Evolutionary conservation across 2,888 invertebrate species (phyloP).

Genomic region (Drosophila suboccidentalis): DNA sequence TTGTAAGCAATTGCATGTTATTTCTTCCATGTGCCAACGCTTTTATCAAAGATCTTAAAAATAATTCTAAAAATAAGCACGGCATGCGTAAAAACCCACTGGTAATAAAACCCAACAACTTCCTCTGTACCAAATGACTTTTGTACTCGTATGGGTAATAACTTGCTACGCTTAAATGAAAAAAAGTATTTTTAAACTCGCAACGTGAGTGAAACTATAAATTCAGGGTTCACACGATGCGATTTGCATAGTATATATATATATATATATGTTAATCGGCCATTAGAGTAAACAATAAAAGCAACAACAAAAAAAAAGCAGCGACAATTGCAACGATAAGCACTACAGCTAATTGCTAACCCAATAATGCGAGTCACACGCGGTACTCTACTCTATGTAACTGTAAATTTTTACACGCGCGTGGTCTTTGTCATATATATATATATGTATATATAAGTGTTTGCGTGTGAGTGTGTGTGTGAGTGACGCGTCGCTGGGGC

Average conservation of each 20-base stretch:
- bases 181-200: conserved; percentile 1
- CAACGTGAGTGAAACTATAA: conserved; percentile 3
- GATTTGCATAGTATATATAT: not conserved
- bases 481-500: conserved; percentile 8
- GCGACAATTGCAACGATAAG: conserved; percentile 35
- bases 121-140: conserved; percentile 6
- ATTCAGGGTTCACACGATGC: conserved; percentile 16
- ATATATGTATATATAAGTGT: conserved; percentile 9
- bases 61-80: conserved; percentile 4
- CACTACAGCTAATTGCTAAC: conserved; percentile 64
- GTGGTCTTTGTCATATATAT: conserved; percentile 41
- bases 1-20: not conserved
- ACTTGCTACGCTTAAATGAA: conserved; percentile 4
- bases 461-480: conserved; percentile 9
- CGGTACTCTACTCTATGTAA: conserved; percentile 47
- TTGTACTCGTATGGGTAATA: conserved; percentile 11
- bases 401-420: conserved; percentile 67
- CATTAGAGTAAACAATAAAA: conserved; percentile 22
- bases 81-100: not conserved
- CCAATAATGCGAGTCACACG: conserved; percentile 71
- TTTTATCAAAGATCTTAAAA: conserved; percentile 4
- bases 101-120: conserved; percentile 2
- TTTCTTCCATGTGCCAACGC: not conserved
- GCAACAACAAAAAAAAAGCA: conserved; percentile 16
- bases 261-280: not conserved